phyloP scores from a whole-genome alignment of 2,888 invertebrate species.

The Atherix ibis region DNA sequence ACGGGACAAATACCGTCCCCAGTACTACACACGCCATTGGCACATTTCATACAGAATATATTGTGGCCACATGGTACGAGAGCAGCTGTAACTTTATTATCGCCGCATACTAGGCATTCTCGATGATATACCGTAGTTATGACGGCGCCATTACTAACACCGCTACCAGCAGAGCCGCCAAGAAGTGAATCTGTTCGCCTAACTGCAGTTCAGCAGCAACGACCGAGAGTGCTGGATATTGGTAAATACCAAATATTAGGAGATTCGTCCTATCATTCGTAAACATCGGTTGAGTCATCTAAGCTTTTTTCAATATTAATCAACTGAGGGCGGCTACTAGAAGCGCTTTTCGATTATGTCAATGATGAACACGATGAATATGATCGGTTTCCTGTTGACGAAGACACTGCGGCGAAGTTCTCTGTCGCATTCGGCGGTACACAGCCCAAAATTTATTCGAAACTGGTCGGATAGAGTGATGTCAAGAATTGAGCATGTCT shows the following conservation, averaged over 20 bases:
- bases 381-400: conserved; percentile 46
- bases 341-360: conserved; percentile 48
- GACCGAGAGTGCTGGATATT: conserved; percentile 43
- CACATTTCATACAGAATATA: conserved; percentile 87
- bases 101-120: conserved; percentile 73
- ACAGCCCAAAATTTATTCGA: conserved; percentile 37
- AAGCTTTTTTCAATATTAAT: conserved; percentile 62
- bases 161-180: conserved; percentile 21
- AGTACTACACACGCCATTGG: conserved; percentile 47
- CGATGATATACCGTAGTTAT: conserved; percentile 31
- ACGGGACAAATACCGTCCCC: conserved; percentile 57
- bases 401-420: no score
- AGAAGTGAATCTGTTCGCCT: conserved; percentile 49
- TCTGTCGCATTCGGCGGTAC: conserved; percentile 24
- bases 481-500: conserved; percentile 45
- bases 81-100: conserved; percentile 77
- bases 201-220: conserved; percentile 43
- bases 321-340: conserved; percentile 50
- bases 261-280: conserved; percentile 76
- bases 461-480: conserved; percentile 54
- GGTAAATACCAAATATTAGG: conserved; percentile 70
- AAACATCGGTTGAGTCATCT: conserved; percentile 49
- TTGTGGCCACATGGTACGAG: conserved; percentile 92
- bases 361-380: conserved; percentile 49
- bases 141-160: conserved; percentile 9